A percentile compares a stretch with the other conserved stretches of the same genome.
These are phyloP conservation scores for Semibalanus balanoides DNA, from an alignment of 1,140 invertebrate genomes.

Conservation along the genomic window DNA sequence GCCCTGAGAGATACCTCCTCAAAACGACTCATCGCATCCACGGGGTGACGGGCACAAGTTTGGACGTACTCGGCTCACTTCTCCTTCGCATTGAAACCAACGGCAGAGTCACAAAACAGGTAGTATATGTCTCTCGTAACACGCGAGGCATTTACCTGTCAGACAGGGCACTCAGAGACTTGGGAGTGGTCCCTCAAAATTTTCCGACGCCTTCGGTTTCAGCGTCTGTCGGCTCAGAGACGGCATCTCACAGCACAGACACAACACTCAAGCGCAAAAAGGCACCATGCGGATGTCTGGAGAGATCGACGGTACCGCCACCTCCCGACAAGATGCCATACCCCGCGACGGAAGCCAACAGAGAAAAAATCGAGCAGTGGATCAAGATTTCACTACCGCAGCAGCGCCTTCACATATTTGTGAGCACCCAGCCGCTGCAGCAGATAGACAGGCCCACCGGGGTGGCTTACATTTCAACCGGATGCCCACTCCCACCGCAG, in stretches of 20 bases:
- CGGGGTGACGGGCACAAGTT: no score
- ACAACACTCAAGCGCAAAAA: no score
- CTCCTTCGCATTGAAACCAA: no score
- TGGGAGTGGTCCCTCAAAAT: no score
- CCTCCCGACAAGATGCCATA: background rate
- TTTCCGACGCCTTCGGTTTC: no score
- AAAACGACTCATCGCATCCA: no score
- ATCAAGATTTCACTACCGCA: slow-evolving; percentile 3
- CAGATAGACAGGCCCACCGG: slow-evolving; percentile 7
- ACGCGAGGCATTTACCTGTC: slow-evolving; percentile 7
- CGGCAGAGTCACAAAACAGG: slow-evolving; percentile 1
- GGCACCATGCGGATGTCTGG: no score
- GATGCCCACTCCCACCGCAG: slow-evolving; percentile 3
- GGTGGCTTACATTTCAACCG: background rate
- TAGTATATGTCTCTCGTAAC: slow-evolving; percentile 1
- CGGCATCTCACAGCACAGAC: no score
- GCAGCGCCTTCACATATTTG: slow-evolving; percentile 6
- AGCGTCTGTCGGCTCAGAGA: no score
- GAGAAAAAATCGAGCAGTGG: slow-evolving; percentile 7
- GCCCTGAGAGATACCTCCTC: no score
- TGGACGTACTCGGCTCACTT: background rate
- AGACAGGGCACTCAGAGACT: no score
- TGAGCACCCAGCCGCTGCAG: slow-evolving; percentile 1
- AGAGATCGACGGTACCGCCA: no score
- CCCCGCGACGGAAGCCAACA: slow-evolving; percentile 9